Evolutionary conservation across 2,113 vertebrate genomes (phyloP).

Genomic region (Oxygymnocypris stewartii): DNA sequence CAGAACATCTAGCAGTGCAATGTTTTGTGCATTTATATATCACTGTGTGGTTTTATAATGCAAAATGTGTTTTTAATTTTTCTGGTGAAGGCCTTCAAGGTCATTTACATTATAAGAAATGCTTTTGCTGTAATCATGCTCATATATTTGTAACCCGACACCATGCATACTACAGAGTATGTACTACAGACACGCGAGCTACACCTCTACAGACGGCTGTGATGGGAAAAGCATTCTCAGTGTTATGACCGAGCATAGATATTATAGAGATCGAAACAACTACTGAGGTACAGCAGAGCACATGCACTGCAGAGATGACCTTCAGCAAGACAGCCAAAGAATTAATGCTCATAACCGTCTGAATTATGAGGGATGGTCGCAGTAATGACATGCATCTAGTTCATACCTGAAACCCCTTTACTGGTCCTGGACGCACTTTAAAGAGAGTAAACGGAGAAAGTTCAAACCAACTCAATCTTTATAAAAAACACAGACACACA

Average conservation of each 20-base stretch:
- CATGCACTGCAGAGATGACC: conserved; percentile 25
- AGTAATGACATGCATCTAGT: conserved; percentile 90
- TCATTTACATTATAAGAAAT: background rate
- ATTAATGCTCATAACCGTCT: conserved; percentile 80
- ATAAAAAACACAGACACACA: background rate
- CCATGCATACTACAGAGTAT: conserved; percentile 34
- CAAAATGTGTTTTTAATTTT: background rate
- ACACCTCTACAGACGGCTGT: background rate
- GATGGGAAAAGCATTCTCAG: conserved; percentile 7
- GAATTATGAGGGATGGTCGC: conserved; percentile 83
- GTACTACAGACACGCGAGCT: too few relatives aligned
- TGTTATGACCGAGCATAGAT: background rate
- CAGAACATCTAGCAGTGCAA: too few relatives aligned
- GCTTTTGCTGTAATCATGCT: background rate
- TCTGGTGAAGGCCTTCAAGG: background rate
- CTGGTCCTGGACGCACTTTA: conserved; percentile 98
- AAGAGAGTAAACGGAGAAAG: conserved; percentile 80
- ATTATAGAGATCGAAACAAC: background rate
- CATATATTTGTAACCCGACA: background rate
- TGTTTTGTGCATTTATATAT: background rate
- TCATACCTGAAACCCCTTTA: conserved; percentile 95
- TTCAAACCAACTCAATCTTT: background rate
- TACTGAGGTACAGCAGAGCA: too few relatives aligned
- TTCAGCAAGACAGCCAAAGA: conserved; percentile 47
- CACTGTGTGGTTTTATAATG: background rate